Percentiles rank a stretch among this genome's conserved stretches.
Conservation (phyloP, 2,113 vertebrate species). For the Pogonocichla stellata region DNA sequence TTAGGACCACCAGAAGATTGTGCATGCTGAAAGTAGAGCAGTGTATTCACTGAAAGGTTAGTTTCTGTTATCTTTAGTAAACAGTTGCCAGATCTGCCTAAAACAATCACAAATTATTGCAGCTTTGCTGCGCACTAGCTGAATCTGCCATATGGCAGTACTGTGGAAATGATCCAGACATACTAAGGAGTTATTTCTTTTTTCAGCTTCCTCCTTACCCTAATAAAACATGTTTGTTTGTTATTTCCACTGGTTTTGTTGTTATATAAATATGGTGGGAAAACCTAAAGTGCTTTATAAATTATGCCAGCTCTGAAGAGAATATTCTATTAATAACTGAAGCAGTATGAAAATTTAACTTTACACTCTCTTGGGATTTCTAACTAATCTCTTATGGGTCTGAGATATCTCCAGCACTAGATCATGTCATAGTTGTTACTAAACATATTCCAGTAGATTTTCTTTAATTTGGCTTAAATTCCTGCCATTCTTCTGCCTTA, state of each 20-base stretch:
- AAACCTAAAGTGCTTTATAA: not conserved
- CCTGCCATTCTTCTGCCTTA: not conserved
- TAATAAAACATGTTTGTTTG: slow-evolving; percentile 8
- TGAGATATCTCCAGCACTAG: not conserved
- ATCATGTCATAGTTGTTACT: not conserved
- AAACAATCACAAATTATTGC: slow-evolving; percentile 30
- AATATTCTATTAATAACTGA: not conserved
- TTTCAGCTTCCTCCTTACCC: not conserved
- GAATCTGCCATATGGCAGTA: not conserved
- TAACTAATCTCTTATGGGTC: not conserved
- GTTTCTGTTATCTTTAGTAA: not conserved
- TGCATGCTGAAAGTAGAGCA: not conserved
- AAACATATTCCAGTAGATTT: not conserved
- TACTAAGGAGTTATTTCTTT: not conserved
- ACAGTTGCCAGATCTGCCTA: not conserved
- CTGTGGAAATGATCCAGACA: not conserved
- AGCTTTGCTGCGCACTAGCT: not conserved
- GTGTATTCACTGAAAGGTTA: not conserved
- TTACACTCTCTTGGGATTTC: not conserved
- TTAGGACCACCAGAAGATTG: not conserved
- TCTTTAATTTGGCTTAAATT: not conserved
- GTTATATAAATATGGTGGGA: not conserved
- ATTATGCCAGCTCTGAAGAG: not conserved
- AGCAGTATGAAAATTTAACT: not conserved
- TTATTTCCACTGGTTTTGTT: not conserved